A percentile compares a stretch with the other conserved stretches of the same genome.
These are phyloP conservation scores for Drosophila colorata DNA, from an alignment of 2,888 invertebrate species.

Conservation along the genomic window DNA sequence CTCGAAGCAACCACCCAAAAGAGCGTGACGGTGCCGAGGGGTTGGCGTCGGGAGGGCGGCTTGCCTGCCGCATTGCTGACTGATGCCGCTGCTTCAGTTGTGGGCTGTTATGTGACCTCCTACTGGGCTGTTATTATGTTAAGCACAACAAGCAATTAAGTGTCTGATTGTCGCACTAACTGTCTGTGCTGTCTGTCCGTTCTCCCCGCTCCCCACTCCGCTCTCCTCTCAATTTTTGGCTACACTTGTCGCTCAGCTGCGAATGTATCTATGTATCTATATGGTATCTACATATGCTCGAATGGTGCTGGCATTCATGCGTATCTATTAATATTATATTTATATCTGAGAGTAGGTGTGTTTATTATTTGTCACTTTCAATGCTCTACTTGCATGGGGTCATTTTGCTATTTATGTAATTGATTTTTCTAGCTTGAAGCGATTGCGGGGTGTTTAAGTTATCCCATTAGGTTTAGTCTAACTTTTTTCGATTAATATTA, in stretches of 20 bases:
- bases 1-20: slow-evolving; percentile 61
- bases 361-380: slow-evolving; percentile 20
- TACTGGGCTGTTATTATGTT: slow-evolving; percentile 68
- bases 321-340: slow-evolving; percentile 20
- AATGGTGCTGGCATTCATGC: slow-evolving; percentile 26
- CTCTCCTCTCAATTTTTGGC: slow-evolving; percentile 19
- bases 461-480: not conserved
- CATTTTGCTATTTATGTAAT: slow-evolving; percentile 33
- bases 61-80: not conserved
- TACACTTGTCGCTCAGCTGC: slow-evolving; percentile 22
- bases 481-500: too few relatives aligned
- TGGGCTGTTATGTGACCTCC: slow-evolving; percentile 69
- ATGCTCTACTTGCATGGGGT: slow-evolving; percentile 33
- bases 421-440: slow-evolving; percentile 33
- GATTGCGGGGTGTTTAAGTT: not conserved
- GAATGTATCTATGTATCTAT: slow-evolving; percentile 19
- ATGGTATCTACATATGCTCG: slow-evolving; percentile 9
- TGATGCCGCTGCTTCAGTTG: slow-evolving; percentile 10
- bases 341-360: slow-evolving; percentile 12
- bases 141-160: slow-evolving; percentile 76
- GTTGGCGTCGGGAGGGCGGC: not conserved
- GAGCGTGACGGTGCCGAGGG: slow-evolving; percentile 12
- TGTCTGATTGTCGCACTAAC: slow-evolving; percentile 47
- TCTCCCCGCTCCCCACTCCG: not conserved
- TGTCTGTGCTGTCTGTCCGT: slow-evolving; percentile 11